A percentile compares a stretch with the other conserved stretches of the same genome.
phyloP scores from a whole-genome alignment of 1,140 invertebrate genomes.

The Ladona fulva region DNA sequence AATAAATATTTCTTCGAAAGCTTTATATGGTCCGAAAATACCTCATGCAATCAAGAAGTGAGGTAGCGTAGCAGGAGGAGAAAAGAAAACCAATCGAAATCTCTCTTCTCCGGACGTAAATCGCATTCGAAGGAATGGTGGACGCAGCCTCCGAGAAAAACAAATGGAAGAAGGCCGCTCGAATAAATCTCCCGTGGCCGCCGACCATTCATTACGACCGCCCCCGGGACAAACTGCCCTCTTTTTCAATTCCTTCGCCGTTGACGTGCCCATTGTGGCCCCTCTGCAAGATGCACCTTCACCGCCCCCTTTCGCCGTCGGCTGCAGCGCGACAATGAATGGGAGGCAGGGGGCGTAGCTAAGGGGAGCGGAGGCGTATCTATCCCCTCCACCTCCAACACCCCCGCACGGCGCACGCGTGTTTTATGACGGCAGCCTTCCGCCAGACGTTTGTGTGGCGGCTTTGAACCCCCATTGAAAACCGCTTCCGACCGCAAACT shows the following conservation, averaged over 20 bases:
- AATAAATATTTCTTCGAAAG: too few species aligned
- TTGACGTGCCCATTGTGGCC: too few species aligned
- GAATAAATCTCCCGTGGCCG: neutral
- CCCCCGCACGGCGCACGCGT: neutral
- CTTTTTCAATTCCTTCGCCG: neutral
- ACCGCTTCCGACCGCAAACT: neutral
- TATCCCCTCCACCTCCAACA: neutral
- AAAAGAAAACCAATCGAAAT: too few species aligned
- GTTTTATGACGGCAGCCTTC: neutral
- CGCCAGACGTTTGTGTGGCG: neutral
- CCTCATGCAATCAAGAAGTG: too few species aligned
- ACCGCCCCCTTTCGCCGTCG: neutral
- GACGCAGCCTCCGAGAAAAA: neutral
- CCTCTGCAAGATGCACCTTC: neutral
- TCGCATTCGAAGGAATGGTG: neutral
- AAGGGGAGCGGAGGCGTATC: neutral
- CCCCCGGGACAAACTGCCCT: neutral
- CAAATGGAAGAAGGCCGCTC: neutral
- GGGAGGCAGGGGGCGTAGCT: neutral
- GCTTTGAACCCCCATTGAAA: neutral
- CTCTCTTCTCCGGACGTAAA: too few species aligned
- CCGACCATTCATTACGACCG: neutral
- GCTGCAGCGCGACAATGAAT: neutral
- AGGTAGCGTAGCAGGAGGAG: too few species aligned
- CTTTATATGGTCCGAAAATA: too few species aligned